Conservation (phyloP, 2,888 invertebrate species). For the Scelioninae gen. 2 region DNA sequence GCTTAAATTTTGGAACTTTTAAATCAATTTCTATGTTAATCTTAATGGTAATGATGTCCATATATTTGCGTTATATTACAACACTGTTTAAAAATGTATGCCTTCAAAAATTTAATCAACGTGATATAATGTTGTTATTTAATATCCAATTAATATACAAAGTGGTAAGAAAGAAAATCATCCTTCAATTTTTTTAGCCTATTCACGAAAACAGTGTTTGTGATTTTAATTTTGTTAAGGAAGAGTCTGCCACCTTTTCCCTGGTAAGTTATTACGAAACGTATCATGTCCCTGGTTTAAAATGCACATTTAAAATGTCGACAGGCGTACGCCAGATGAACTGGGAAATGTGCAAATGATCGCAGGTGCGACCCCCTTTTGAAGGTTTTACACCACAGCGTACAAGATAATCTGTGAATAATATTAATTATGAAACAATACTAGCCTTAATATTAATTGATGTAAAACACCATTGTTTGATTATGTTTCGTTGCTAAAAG, state of each 20-base stretch:
- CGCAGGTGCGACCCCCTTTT: constrained; percentile 40
- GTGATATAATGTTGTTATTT: too few species aligned
- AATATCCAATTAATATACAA: too few species aligned
- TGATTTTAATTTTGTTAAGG: constrained; percentile 7
- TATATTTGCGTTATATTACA: too few species aligned
- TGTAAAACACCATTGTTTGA: too few species aligned
- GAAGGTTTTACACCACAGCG: not conserved
- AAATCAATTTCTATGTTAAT: too few species aligned
- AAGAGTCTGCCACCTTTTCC: constrained; percentile 23
- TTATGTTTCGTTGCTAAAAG: too few species aligned
- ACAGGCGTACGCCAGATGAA: constrained; percentile 42
- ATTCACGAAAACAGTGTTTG: not conserved
- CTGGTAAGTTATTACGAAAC: constrained; percentile 32
- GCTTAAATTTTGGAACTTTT: too few species aligned
- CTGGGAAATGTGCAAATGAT: constrained; percentile 41
- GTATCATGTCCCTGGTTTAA: constrained; percentile 22
- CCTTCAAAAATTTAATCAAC: too few species aligned
- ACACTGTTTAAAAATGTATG: too few species aligned
- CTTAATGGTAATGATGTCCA: too few species aligned
- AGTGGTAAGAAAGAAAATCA: too few species aligned
- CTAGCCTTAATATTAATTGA: too few species aligned
- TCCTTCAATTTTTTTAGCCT: not conserved
- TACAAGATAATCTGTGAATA: not conserved
- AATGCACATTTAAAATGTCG: constrained; percentile 25
- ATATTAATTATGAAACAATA: not conserved